These are phyloP conservation scores for Perizoma flavofasciatum DNA, from an alignment of 2,888 invertebrate species.

Conservation along the genomic window DNA sequence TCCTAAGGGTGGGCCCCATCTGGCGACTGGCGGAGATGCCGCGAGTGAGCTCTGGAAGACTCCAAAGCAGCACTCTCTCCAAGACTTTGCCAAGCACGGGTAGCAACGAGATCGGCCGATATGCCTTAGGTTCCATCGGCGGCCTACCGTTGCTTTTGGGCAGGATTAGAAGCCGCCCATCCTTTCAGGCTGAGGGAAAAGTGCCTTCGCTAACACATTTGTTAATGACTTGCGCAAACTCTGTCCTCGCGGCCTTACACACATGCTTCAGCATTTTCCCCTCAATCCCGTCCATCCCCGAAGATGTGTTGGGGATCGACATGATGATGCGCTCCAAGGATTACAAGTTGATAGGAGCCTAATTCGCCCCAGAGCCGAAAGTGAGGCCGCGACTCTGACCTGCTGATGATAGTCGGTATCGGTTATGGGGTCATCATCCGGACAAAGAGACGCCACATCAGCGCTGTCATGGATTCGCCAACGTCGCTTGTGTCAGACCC, in stretches of 20 bases:
- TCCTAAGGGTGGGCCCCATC: slow-evolving; percentile 41
- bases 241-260: neutral
- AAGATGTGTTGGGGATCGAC: neutral
- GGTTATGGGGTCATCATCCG: neutral
- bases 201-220: neutral
- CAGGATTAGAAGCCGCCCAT: neutral
- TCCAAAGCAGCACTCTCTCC: slow-evolving; percentile 7
- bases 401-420: neutral
- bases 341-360: neutral
- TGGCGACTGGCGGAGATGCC: slow-evolving; percentile 35
- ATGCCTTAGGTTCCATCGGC: slow-evolving; percentile 18
- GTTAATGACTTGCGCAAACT: neutral
- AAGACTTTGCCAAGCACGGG: slow-evolving; percentile 44
- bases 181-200: neutral
- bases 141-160: neutral
- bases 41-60: neutral
- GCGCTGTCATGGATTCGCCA: neutral
- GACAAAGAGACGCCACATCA: neutral
- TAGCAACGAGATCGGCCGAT: slow-evolving; percentile 46
- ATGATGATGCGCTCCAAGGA: neutral
- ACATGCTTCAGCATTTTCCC: slow-evolving; percentile 2
- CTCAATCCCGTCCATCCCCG: slow-evolving; percentile 2
- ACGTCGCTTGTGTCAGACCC: neutral
- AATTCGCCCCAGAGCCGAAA: neutral
- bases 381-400: neutral